phyloP scores from a whole-genome alignment of 2,888 invertebrate species.

The Trichogramma evanescens region DNA sequence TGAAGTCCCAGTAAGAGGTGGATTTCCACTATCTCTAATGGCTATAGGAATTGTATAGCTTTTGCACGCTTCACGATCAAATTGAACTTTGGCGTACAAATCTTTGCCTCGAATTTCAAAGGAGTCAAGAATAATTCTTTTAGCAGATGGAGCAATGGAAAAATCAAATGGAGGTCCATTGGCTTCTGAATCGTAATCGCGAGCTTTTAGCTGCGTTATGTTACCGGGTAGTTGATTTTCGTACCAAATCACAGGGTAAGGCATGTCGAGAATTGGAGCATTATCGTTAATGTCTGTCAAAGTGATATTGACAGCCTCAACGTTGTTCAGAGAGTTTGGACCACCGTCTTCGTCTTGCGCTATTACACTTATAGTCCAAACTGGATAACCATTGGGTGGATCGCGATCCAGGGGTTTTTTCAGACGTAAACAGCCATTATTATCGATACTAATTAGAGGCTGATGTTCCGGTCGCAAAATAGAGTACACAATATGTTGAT shows the following conservation, averaged over 20 bases:
- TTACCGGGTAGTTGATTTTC: slow-evolving; percentile 69
- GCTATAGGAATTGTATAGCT: slow-evolving; percentile 82
- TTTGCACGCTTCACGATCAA: slow-evolving; percentile 83
- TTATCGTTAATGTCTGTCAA: slow-evolving; percentile 87
- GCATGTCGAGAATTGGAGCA: slow-evolving; percentile 78
- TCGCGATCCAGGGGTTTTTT: slow-evolving; percentile 81
- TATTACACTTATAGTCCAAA: slow-evolving; percentile 57
- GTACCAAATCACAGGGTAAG: slow-evolving; percentile 75
- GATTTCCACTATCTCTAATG: slow-evolving; percentile 79
- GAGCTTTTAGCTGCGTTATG: slow-evolving; percentile 62
- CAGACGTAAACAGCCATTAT: slow-evolving; percentile 66
- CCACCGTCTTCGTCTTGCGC: slow-evolving; percentile 70
- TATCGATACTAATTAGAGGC: slow-evolving; percentile 65
- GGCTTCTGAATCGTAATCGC: slow-evolving; percentile 72
- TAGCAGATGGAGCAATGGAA: slow-evolving; percentile 55
- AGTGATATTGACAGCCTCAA: slow-evolving; percentile 60
- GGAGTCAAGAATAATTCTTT: slow-evolving; percentile 62
- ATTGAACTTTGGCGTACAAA: slow-evolving; percentile 65
- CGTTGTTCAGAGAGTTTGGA: slow-evolving; percentile 56
- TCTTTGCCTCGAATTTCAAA: slow-evolving; percentile 65
- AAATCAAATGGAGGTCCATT: slow-evolving; percentile 84
- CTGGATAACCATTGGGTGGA: slow-evolving; percentile 74
- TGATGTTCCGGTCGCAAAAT: slow-evolving; percentile 67
- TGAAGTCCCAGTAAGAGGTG: slow-evolving; percentile 69
- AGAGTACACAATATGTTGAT: slow-evolving; percentile 72